These are phyloP conservation scores for Diplosoma virens DNA, from an alignment of 23 tunicate species.

Conservation along the genomic window DNA sequence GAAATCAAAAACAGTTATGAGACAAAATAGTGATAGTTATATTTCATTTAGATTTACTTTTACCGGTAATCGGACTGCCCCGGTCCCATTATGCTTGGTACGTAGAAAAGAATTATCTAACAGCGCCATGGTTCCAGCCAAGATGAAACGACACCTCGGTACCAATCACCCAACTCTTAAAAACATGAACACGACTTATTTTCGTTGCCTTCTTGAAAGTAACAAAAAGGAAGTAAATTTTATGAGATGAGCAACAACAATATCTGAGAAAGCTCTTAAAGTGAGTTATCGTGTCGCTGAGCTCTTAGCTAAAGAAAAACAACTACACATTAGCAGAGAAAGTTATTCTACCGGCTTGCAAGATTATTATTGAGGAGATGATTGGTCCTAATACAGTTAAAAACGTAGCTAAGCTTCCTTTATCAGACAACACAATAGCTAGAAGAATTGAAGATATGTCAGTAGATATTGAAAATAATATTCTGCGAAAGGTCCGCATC, in stretches of 20 bases:
- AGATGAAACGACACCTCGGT: not conserved
- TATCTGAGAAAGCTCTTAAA: constrained; percentile 6
- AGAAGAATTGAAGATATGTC: constrained; percentile 27
- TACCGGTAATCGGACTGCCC: constrained; percentile 21
- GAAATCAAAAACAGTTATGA: not conserved
- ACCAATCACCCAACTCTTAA: not conserved
- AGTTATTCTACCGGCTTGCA: constrained; percentile 30
- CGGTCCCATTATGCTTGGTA: constrained; percentile 32
- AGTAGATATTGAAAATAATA: constrained; percentile 19
- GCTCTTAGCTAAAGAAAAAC: constrained; percentile 24
- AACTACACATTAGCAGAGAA: constrained; percentile 39
- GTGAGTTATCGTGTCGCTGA: constrained; percentile 17
- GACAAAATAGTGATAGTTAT: no score
- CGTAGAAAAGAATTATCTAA: constrained; percentile 17
- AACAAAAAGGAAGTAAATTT: constrained; percentile 10
- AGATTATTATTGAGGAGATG: constrained; percentile 27
- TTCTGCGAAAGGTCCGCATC: constrained; percentile 26
- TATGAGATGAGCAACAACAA: not conserved
- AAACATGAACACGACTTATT: not conserved
- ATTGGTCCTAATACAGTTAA: constrained; percentile 16
- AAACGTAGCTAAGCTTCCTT: constrained; percentile 19
- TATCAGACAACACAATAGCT: constrained; percentile 18
- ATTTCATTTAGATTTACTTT: no score
- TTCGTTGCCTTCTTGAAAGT: not conserved
- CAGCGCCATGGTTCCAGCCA: constrained; percentile 18